These are phyloP conservation scores for Capreolus pygargus DNA, from an alignment of 2,113 vertebrate species.

Conservation along the genomic window DNA sequence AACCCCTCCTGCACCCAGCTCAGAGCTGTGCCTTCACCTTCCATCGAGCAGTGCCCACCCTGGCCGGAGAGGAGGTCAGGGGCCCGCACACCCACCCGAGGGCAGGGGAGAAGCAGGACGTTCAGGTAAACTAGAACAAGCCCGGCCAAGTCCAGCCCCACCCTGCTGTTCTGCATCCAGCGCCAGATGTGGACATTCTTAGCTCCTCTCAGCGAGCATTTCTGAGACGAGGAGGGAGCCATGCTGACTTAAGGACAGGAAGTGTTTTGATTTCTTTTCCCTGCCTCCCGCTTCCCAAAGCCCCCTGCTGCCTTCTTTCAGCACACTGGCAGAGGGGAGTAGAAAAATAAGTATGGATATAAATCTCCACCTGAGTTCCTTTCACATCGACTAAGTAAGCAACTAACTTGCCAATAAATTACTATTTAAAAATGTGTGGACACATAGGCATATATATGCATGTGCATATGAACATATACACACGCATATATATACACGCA, in stretches of 20 bases:
- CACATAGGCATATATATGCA: background rate
- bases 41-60: background rate
- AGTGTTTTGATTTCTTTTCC: background rate
- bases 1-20: fast-evolving
- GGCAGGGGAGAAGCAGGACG: background rate
- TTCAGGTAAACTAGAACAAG: background rate
- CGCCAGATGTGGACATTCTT: background rate
- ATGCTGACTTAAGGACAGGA: background rate
- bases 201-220: background rate
- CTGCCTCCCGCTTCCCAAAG: background rate
- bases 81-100: background rate
- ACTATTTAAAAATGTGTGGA: constrained; percentile 34
- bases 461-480: background rate
- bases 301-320: background rate
- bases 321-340: background rate
- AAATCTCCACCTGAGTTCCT: background rate
- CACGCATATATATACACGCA: background rate
- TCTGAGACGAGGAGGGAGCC: background rate
- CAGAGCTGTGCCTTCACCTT: background rate
- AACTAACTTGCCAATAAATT: constrained; percentile 76
- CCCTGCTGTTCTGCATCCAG: background rate
- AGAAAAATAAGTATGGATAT: background rate
- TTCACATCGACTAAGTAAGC: constrained; percentile 54
- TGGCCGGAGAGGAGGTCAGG: background rate
- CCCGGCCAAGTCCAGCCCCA: background rate